Evolutionary conservation across 2,797 vertebrate species (phyloP).

Genomic region (Danionella dracula): DNA sequence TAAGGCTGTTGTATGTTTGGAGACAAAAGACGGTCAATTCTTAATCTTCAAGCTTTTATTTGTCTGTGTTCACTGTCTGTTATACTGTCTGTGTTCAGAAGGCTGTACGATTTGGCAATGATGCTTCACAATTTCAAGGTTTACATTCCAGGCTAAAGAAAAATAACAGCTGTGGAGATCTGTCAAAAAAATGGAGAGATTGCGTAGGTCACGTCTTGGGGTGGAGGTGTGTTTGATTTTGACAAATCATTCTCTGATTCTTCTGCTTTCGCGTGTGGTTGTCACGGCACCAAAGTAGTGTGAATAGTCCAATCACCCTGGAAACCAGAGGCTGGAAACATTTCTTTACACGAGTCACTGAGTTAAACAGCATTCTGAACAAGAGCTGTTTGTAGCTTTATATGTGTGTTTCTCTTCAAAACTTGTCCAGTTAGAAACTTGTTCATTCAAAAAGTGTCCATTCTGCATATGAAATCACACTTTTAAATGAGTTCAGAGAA

Average conservation of each 20-base stretch:
- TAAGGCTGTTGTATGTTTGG: constrained; percentile 44
- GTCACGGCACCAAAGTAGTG: constrained; percentile 61
- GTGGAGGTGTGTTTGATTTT: constrained; percentile 41
- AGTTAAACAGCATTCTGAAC: constrained; percentile 30
- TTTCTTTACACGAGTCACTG: constrained; percentile 39
- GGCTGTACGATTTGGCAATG: not conserved
- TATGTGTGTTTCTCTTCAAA: not conserved
- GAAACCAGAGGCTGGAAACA: constrained; percentile 61
- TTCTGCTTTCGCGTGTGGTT: constrained; percentile 49
- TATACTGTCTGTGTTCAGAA: too few species aligned
- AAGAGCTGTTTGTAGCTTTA: not conserved
- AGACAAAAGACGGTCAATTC: constrained; percentile 15
- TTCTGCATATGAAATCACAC: not conserved
- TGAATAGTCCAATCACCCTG: constrained; percentile 56
- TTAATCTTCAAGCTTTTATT: constrained; percentile 17
- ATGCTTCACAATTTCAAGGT: not conserved
- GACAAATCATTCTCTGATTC: constrained; percentile 48
- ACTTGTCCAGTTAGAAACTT: not conserved
- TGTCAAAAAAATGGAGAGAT: not conserved
- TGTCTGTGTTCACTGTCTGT: too few species aligned
- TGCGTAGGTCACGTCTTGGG: constrained; percentile 2
- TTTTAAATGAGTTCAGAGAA: not conserved
- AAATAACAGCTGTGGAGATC: not conserved
- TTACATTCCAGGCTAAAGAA: not conserved
- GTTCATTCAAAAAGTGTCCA: not conserved